Evolutionary conservation across 2,888 invertebrate species (phyloP).

Genomic region (Dilophus febrilis): DNA sequence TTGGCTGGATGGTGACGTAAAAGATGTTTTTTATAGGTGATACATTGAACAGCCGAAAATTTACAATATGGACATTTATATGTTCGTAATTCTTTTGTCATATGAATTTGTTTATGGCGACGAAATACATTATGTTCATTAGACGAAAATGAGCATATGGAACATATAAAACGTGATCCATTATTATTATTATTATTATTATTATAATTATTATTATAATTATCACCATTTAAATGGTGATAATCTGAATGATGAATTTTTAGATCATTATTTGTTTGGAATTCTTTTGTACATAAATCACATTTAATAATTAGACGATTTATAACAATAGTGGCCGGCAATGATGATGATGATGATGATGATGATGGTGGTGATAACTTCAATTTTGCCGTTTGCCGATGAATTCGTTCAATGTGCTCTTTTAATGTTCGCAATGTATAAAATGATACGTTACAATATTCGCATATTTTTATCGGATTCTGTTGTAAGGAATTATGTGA

Average conservation of each 20-base stretch:
- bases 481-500: slow-evolving; percentile 39
- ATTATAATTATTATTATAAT: too few relatives aligned
- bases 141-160: slow-evolving; percentile 51
- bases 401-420: slow-evolving; percentile 32
- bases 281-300: slow-evolving; percentile 3
- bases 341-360: too few relatives aligned
- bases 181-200: too few relatives aligned
- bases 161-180: slow-evolving; percentile 64
- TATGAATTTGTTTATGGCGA: slow-evolving; percentile 60
- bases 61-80: slow-evolving; percentile 66
- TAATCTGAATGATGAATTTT: slow-evolving; percentile 6
- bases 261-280: slow-evolving; percentile 3
- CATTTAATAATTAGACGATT: slow-evolving; percentile 1
- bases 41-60: slow-evolving; percentile 66
- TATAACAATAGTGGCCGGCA: not conserved
- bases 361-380: not conserved
- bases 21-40: slow-evolving; percentile 37
- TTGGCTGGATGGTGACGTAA: slow-evolving; percentile 60
- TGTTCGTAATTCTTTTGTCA: slow-evolving; percentile 41
- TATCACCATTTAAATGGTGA: slow-evolving; percentile 34
- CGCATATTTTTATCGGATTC: slow-evolving; percentile 28
- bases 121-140: slow-evolving; percentile 68
- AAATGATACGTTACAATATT: slow-evolving; percentile 23
- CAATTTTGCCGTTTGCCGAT: slow-evolving; percentile 4
- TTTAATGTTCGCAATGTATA: slow-evolving; percentile 29